Base-by-base conservation (phyloP, 1,140 invertebrate species). In the Rhyacophila brunnea region DNA sequence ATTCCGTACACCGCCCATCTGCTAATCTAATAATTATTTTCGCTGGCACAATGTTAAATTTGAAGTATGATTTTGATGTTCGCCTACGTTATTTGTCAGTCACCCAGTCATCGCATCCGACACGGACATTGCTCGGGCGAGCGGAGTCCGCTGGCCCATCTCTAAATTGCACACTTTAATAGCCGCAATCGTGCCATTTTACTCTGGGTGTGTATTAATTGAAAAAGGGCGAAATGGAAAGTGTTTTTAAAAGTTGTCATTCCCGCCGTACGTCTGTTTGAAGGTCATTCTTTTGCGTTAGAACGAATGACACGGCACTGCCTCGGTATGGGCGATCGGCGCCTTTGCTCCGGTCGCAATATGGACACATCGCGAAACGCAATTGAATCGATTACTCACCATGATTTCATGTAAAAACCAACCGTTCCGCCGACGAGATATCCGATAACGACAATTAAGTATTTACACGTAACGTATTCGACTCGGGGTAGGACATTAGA, bases 401-500 rank as follows among this genome's bases (percentile, higher is more conserved):
- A 40, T 40, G 38, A 40, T 40, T 40, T 40, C 38, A 40, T 40
- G n/a, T 15, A 15, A 15, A 40, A 40, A 28, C 23, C 23, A 9
- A 28, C 23, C 23, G 23, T 28, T 28, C 9, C 23, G 14, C 11
- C 34, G 11, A 15, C 48, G 23, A 36, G 32, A 20, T 11, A 28
- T 19, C 36, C 45, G 47, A 32, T 32, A 35, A 34, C 45, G 35
- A 49, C 47, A 19, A 46, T 42, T 58, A 58, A 50, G 45, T 58
- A 49, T 48, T 49, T 50, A 50, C 45, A 38, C 55, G 55, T 50
- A 45, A 58, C 55, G 35, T 58, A 49, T 58, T 43, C 56, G 56
- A 58, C 56, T 51, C 50, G 47, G 56, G 42, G 36, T 51, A 48
- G 56, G 42, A 58, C 47, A 36, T 54, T 40, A 48, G 54, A 49